These are phyloP conservation scores for Aporrectodea caliginosa DNA, from an alignment of 1,140 invertebrate species.

Conservation along the genomic window DNA sequence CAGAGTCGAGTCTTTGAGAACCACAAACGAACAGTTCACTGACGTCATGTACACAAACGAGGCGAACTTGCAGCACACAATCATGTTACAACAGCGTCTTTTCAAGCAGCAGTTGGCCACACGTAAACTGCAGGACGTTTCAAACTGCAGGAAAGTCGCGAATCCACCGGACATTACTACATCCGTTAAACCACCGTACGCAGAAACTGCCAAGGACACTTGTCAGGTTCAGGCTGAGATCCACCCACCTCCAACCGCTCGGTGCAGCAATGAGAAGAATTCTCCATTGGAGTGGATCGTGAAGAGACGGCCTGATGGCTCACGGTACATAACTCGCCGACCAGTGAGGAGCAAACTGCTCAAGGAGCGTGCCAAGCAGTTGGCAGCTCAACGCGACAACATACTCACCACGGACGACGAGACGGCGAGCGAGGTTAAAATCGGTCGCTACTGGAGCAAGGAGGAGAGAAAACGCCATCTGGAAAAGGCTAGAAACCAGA, in stretches of 20 bases:
- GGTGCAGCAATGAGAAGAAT: background rate
- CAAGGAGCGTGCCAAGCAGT: conserved; percentile 63
- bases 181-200: too few relatives aligned
- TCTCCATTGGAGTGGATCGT: conserved; percentile 72
- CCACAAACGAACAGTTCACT: background rate
- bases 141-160: too few relatives aligned
- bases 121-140: too few relatives aligned
- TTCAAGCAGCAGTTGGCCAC: conserved; percentile 18
- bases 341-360: conserved; percentile 61
- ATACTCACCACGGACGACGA: conserved; percentile 79
- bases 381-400: conserved; percentile 65
- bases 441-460: conserved; percentile 74
- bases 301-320: conserved; percentile 72
- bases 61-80: conserved; percentile 21
- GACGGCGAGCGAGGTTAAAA: conserved; percentile 74
- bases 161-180: too few relatives aligned
- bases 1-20: background rate
- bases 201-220: too few relatives aligned
- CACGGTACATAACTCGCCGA: conserved; percentile 45
- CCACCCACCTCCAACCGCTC: too few relatives aligned
- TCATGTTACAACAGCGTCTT: conserved; percentile 21
- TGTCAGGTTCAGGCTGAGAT: too few relatives aligned
- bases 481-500: conserved; percentile 66
- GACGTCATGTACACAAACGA: conserved; percentile 20
- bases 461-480: conserved; percentile 73